Conservation (phyloP, 1,140 invertebrate species). For the Euwallacea fornicatus region DNA sequence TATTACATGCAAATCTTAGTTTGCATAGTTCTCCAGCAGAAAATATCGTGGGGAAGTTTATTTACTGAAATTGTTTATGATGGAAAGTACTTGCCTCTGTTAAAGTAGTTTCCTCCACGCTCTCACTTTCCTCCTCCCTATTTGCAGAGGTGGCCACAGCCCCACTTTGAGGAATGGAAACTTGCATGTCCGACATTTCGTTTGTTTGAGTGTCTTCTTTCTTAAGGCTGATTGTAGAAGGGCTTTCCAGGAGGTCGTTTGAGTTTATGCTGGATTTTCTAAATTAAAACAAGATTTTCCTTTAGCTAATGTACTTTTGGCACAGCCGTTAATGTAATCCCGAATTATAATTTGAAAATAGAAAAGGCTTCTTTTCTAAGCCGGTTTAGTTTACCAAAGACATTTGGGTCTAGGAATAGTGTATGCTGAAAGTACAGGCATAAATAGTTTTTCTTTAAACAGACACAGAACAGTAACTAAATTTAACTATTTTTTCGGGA, state of each 20-base stretch:
- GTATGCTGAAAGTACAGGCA: no score
- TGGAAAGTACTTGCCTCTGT: slow-evolving; percentile 44
- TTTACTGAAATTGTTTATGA: no score
- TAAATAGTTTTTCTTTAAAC: slow-evolving; percentile 1
- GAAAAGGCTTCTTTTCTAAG: no score
- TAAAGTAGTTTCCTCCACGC: slow-evolving; percentile 47
- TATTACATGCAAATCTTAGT: no score
- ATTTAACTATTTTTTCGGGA: slow-evolving; percentile 37
- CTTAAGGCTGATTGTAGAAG: background rate
- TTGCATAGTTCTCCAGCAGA: no score
- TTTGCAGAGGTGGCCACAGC: slow-evolving; percentile 33
- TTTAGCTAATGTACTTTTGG: no score
- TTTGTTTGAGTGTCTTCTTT: background rate
- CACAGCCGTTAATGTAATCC: no score
- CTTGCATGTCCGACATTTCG: slow-evolving; percentile 46
- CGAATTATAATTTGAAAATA: no score
- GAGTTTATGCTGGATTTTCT: background rate
- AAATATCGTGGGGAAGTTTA: no score
- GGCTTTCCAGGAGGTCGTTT: background rate
- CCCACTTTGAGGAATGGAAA: slow-evolving; percentile 42
- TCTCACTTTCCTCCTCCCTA: slow-evolving; percentile 45
- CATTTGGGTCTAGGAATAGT: no score
- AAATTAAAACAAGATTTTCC: no score
- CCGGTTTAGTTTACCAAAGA: no score
- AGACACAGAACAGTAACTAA: slow-evolving; percentile 28